phyloP scores from a whole-genome alignment of 2,797 vertebrate species.

The Alexandromys oeconomus region DNA sequence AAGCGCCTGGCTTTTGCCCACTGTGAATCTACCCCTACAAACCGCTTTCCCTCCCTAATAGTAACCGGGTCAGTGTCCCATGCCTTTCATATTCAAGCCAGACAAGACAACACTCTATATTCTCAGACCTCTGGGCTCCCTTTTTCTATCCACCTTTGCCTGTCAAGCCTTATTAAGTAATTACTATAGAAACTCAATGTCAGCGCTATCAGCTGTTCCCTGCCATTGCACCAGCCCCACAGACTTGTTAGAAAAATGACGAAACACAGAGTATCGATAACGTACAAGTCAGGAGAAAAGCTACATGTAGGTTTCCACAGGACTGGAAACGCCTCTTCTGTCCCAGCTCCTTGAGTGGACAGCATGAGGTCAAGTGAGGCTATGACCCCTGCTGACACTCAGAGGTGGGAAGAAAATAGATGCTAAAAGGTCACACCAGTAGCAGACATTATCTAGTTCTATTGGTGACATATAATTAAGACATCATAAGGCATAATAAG shows the following conservation, averaged over 20 bases:
- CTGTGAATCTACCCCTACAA: background rate
- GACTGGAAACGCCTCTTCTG: background rate
- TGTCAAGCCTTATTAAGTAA: constrained; percentile 32
- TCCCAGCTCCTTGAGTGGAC: background rate
- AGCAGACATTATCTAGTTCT: background rate
- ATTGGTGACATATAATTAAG: constrained; percentile 38
- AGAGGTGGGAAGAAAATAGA: background rate
- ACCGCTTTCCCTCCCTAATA: background rate
- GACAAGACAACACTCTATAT: background rate
- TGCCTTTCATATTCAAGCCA: background rate
- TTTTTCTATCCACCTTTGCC: constrained; percentile 19
- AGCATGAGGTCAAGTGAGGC: background rate
- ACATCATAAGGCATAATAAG: background rate
- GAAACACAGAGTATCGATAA: background rate
- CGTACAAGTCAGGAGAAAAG: background rate
- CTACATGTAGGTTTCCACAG: background rate
- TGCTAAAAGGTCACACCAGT: background rate
- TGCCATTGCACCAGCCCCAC: background rate
- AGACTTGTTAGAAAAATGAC: constrained; percentile 31
- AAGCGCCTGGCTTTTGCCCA: background rate
- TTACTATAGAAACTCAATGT: constrained; percentile 42
- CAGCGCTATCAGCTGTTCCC: background rate
- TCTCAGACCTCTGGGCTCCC: background rate
- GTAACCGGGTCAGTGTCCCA: background rate
- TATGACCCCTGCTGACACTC: background rate